Percentiles rank a stretch among this genome's conserved stretches.
phyloP scores from a whole-genome alignment of 2,888 invertebrate species.

The Trachelus tabidus region DNA sequence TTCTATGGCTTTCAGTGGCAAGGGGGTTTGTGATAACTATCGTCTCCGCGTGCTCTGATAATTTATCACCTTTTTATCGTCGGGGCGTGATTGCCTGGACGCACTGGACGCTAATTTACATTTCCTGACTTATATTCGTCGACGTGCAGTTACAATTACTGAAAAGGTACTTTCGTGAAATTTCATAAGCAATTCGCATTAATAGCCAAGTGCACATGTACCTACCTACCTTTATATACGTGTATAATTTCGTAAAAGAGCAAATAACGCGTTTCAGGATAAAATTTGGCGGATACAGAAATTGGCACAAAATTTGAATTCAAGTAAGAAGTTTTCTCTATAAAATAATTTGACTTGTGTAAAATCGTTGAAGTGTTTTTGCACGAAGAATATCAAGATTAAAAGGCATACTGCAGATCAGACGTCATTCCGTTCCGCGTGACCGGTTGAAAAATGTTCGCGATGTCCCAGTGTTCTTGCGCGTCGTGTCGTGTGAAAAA shows the following conservation, averaged over 20 bases:
- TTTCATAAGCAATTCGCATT: neutral
- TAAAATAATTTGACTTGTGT: neutral
- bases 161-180: conserved; percentile 10
- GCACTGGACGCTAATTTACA: conserved; percentile 43
- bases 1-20: conserved; percentile 2
- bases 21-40: conserved; percentile 35
- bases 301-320: neutral
- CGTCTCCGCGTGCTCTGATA: conserved; percentile 32
- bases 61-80: conserved; percentile 50
- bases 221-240: neutral
- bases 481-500: conserved; percentile 55
- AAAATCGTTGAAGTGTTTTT: neutral
- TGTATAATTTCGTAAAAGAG: neutral
- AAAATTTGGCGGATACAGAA: neutral
- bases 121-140: conserved; percentile 25
- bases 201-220: neutral
- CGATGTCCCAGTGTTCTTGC: conserved; percentile 41
- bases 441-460: conserved; percentile 61
- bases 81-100: conserved; percentile 41
- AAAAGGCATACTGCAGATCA: conserved; percentile 10
- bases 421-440: conserved; percentile 48
- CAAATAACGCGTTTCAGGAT: neutral
- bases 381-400: conserved; percentile 5
- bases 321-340: neutral
- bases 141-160: conserved; percentile 24